phyloP scores from a whole-genome alignment of 2,797 vertebrate species.

The Nannoperca australis region DNA sequence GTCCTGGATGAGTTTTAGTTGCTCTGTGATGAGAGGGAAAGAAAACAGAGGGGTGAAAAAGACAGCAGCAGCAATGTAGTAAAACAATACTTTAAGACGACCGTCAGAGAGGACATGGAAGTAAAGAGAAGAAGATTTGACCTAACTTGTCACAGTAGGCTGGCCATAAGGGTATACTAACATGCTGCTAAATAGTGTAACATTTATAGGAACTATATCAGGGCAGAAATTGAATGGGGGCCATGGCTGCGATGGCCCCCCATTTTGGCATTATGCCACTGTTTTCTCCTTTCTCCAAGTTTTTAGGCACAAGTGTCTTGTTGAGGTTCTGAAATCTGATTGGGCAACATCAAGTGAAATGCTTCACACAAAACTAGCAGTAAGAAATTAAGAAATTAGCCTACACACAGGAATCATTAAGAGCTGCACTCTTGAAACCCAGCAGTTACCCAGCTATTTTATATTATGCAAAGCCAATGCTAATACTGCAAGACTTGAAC shows the following conservation, averaged over 20 bases:
- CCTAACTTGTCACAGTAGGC: neutral
- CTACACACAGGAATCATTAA: neutral
- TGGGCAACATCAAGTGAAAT: no score
- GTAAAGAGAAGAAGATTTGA: neutral
- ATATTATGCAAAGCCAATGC: neutral
- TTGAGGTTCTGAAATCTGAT: no score
- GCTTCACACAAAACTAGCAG: no score
- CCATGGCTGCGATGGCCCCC: no score
- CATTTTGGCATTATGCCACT: no score
- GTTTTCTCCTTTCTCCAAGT: no score
- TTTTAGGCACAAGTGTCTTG: no score
- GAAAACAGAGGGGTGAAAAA: constrained; percentile 45
- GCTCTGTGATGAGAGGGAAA: constrained; percentile 85
- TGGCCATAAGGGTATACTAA: neutral
- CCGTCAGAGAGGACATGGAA: neutral
- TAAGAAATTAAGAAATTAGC: neutral
- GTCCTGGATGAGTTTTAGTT: constrained; percentile 98
- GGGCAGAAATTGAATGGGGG: no score
- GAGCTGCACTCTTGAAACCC: neutral
- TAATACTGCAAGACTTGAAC: neutral
- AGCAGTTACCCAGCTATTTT: neutral
- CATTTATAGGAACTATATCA: no score
- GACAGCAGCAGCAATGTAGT: neutral
- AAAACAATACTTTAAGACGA: neutral
- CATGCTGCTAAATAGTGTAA: no score